Conservation (phyloP, 2,888 invertebrate species). For the Eupeodes luniger region DNA sequence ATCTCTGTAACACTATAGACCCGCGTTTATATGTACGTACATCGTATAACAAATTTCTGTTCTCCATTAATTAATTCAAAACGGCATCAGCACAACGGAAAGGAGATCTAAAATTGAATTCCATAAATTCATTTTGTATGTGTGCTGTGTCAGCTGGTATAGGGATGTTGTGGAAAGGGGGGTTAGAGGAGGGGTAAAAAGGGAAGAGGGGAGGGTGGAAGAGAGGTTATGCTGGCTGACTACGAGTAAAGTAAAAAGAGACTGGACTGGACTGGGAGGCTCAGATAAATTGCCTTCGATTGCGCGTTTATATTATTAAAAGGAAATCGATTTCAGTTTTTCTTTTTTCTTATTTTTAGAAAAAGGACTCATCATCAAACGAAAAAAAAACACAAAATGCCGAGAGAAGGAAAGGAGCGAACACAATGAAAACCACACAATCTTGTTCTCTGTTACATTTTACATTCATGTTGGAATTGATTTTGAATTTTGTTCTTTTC, state of each 20-base stretch:
- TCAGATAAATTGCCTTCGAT: slow-evolving; percentile 76
- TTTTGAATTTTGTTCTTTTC: slow-evolving; percentile 44
- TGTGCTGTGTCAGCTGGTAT: slow-evolving; percentile 30
- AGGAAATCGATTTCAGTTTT: slow-evolving; percentile 69
- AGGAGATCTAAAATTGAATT: slow-evolving; percentile 71
- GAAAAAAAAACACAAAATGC: slow-evolving; percentile 17
- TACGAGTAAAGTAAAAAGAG: background rate
- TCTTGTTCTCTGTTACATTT: slow-evolving; percentile 72
- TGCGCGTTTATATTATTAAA: slow-evolving; percentile 74
- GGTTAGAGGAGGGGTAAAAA: no score
- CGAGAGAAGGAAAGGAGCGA: slow-evolving; percentile 1
- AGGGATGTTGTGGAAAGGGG: background rate
- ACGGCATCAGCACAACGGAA: slow-evolving; percentile 31
- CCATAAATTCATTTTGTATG: slow-evolving; percentile 72
- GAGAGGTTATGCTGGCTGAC: background rate
- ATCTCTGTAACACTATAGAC: slow-evolving; percentile 24
- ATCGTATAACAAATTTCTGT: slow-evolving; percentile 34
- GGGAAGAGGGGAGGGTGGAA: no score
- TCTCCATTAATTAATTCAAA: slow-evolving; percentile 74
- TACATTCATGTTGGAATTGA: slow-evolving; percentile 69
- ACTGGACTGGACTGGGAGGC: slow-evolving; percentile 25
- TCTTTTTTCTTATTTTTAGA: slow-evolving; percentile 11
- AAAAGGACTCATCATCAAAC: slow-evolving; percentile 10
- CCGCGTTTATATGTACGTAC: slow-evolving; percentile 7
- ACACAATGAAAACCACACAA: slow-evolving; percentile 75